Evolutionary conservation across 2,888 invertebrate species (phyloP), one percentile per base, ranked within the genome.

Genomic region (Troides aeacus): DNA sequence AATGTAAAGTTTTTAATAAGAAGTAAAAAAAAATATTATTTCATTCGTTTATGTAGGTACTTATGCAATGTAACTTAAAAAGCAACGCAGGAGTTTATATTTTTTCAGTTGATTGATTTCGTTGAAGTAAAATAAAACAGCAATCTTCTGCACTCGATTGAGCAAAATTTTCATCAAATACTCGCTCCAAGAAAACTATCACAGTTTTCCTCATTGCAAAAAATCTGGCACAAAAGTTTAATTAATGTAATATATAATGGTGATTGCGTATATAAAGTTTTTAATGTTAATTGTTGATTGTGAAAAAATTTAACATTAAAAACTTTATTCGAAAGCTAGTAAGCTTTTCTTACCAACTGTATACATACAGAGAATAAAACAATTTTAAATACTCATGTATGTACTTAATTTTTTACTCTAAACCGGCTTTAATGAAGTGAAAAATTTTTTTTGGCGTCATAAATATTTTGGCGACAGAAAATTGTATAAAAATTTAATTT

Each of bases 141-240:
- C 62, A 67, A 62, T 67, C 30, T 67, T 57, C 42, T 24, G 42
- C 46, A 46, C 23, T 62, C 57, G 67, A 62, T 57, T 57, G 56
- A 67, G 57, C 56, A 67, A 62, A 67, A 53, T 67, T 67, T 67
- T 67, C 62, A 67, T 67, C 57, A 67, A 67, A 62, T 67, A 39
- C 61, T 56, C 42, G 24, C 18, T 53, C 39, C 18, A 24, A 57
- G 42, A 24, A 62, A 67, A 46, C 67, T 62, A 62, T 42, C 57
- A 61, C 46, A 42, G 23, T 66, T 61, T 39, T 61, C 53, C 39
- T 53, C 8, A 23, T 58, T 58, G 21, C 12, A 23, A 10, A 21
- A 46, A 65, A 57, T 66, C 46, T 66, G 15, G 30, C n/a, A 46
- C 46, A 46, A 46, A 15, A 2, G 2, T 53, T 4, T n/a, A 18